A percentile compares a stretch with the other conserved stretches of the same genome.
phyloP scores from a whole-genome alignment of 1,140 invertebrate genomes.

The Amyelois transitella region DNA sequence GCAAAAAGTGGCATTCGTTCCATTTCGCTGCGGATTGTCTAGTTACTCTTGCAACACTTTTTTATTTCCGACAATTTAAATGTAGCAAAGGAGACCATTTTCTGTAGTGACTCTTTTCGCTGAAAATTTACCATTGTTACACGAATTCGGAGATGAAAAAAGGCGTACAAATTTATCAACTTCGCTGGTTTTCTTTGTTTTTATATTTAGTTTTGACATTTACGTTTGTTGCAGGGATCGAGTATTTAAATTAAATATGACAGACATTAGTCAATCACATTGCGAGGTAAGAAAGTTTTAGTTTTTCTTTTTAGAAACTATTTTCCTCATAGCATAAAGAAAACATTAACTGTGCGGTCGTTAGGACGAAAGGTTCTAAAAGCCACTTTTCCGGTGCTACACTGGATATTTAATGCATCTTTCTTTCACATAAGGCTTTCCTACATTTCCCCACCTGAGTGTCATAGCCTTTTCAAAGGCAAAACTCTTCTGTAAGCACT shows the following conservation, averaged over 20 bases:
- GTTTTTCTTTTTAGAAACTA: not conserved
- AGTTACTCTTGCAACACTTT: constrained; percentile 19
- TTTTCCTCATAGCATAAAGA: not conserved
- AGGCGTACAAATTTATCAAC: not conserved
- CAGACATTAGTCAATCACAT: constrained; percentile 82
- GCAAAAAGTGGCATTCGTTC: constrained; percentile 22
- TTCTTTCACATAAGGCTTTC: constrained; percentile 33
- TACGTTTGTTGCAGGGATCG: constrained; percentile 79
- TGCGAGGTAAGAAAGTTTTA: constrained; percentile 77
- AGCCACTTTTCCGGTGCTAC: constrained; percentile 26
- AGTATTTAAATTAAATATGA: constrained; percentile 80
- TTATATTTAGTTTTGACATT: too few species aligned
- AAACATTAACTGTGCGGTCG: constrained; percentile 5
- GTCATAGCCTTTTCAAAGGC: constrained; percentile 36
- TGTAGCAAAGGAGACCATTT: constrained; percentile 5
- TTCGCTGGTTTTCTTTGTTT: not conserved
- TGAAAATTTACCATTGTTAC: not conserved
- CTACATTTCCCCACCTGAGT: constrained; percentile 33
- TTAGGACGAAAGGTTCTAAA: constrained; percentile 22
- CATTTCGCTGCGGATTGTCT: constrained; percentile 22
- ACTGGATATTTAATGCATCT: constrained; percentile 38
- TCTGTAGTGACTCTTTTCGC: not conserved
- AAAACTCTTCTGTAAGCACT: constrained; percentile 23
- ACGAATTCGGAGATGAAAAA: not conserved
- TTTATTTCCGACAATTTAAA: constrained; percentile 18